phyloP scores from a whole-genome alignment of 1,140 invertebrate species.

The Neodiprion pinetum region DNA sequence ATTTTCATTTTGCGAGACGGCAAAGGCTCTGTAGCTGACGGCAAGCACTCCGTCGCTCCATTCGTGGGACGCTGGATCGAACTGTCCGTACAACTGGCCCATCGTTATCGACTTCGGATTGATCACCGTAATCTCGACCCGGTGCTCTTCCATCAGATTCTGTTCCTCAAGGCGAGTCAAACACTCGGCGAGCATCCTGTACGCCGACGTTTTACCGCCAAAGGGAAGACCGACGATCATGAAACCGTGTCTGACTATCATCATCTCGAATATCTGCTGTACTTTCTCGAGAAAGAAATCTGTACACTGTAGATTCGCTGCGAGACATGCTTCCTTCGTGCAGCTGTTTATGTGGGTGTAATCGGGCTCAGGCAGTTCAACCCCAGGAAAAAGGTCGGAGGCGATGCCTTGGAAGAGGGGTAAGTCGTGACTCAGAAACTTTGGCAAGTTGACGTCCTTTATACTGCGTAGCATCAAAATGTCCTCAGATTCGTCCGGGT shows the following conservation, averaged over 20 bases:
- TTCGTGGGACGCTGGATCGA: slow-evolving; percentile 93
- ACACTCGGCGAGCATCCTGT: slow-evolving; percentile 79
- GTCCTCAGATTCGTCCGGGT: slow-evolving; percentile 84
- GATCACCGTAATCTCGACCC: slow-evolving; percentile 89
- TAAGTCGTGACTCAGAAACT: slow-evolving; percentile 89
- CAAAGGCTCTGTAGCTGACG: slow-evolving; percentile 90
- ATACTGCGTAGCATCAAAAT: slow-evolving; percentile 87
- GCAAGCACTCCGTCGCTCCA: slow-evolving; percentile 94
- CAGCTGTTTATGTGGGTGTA: slow-evolving; percentile 65
- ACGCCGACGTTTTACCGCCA: slow-evolving; percentile 84
- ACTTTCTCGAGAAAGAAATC: slow-evolving; percentile 90
- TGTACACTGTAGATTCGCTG: slow-evolving; percentile 84
- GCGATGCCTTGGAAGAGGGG: slow-evolving; percentile 88
- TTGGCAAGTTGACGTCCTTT: slow-evolving; percentile 93
- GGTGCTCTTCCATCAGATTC: slow-evolving; percentile 85
- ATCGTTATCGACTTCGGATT: slow-evolving; percentile 97
- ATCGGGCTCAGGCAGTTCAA: slow-evolving; percentile 79
- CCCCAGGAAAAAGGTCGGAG: slow-evolving; percentile 90
- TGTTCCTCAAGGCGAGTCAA: slow-evolving; percentile 80
- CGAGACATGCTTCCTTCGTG: slow-evolving; percentile 71
- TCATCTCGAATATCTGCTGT: slow-evolving; percentile 96
- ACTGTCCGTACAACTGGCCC: slow-evolving; percentile 95
- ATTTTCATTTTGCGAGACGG: slow-evolving; percentile 74
- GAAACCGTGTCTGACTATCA: slow-evolving; percentile 88
- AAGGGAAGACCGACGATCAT: slow-evolving; percentile 93